These are phyloP conservation scores for Drosophila recens DNA, from an alignment of 2,888 invertebrate genomes.

Conservation along the genomic window DNA sequence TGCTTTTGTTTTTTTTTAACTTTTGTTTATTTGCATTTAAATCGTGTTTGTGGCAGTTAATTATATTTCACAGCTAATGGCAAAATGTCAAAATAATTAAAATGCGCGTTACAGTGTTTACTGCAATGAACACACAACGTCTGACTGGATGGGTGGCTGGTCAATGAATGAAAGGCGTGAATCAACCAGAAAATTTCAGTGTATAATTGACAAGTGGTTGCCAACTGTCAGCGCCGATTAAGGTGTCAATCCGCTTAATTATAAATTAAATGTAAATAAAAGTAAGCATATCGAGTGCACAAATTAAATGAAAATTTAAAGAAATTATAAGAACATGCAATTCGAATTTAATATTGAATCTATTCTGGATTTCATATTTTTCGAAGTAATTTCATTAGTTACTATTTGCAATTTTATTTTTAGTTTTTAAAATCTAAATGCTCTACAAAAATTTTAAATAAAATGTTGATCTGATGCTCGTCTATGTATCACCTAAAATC, in stretches of 20 bases:
- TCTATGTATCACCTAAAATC: too few species aligned
- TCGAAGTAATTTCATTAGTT: too few species aligned
- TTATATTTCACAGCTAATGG: constrained; percentile 78
- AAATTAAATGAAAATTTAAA: neutral
- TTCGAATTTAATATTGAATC: neutral
- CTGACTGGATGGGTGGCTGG: neutral
- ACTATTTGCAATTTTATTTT: too few species aligned
- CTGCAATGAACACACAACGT: neutral
- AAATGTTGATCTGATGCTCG: neutral
- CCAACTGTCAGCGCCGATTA: constrained; percentile 73
- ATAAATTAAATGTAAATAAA: constrained; percentile 59
- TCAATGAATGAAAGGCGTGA: constrained; percentile 7
- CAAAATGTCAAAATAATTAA: constrained; percentile 80
- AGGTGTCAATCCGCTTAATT: constrained; percentile 67
- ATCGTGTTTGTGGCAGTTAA: constrained; percentile 75
- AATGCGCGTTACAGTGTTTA: constrained; percentile 44
- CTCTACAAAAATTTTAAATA: too few species aligned
- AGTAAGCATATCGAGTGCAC: neutral
- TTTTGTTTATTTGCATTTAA: constrained; percentile 69
- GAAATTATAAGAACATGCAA: neutral
- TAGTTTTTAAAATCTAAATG: too few species aligned
- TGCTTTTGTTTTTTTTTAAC: constrained; percentile 20
- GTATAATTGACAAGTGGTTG: constrained; percentile 70
- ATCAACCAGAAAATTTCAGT: constrained; percentile 30
- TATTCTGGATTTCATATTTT: too few species aligned